Evolutionary conservation across 1,140 invertebrate species (phyloP), one percentile per base, ranked within the genome.

Genomic region (Papilio polyxenes): DNA sequence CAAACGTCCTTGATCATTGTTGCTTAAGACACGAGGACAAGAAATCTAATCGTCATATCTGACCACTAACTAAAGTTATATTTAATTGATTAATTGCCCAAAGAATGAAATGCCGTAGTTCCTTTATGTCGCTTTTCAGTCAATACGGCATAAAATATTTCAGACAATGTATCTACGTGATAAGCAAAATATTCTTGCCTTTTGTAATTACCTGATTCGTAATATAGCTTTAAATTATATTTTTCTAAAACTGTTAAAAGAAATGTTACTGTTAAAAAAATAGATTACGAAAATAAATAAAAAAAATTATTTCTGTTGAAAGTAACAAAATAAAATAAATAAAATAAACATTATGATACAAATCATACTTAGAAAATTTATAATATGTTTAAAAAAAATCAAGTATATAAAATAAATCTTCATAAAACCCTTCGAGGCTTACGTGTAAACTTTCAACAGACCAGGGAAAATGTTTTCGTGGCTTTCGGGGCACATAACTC

Each of bases 381-480:
- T 17, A 17, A 6, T 15, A 56, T 9, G 20, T 59, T 20, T 62
- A 20, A n/a, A 69, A n/a, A 69, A 37, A 69, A 65, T 59, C 0
- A 17, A 9, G 15, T 62, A 9, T 23, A 62, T 17, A 40, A 31
- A 40, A 72, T 8, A 6, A 13, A 37, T 15, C 65, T 31, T 75
- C 49, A 83, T 75, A 85, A 84, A 87, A 86, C 86, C 83, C 85
- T 88, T 89, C 87, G 87, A 89, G 83, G 87, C 74, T 86, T 85
- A 80, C 69, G 48, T 53, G 62, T 53, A 75, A 48, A 44, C 74
- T 81, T 48, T 80, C 80, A 82, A 81, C 80, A 69, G 53, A 81
- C 40, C 53, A 15, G 37, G 23, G 65, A 53, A 76, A 53, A 49
- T 83, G 56, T 82, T 59, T 81, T 69, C 81, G n/a, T 23, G 82